Conservation (phyloP, 2,888 invertebrate genomes). For the Carterocephalus palaemon region DNA sequence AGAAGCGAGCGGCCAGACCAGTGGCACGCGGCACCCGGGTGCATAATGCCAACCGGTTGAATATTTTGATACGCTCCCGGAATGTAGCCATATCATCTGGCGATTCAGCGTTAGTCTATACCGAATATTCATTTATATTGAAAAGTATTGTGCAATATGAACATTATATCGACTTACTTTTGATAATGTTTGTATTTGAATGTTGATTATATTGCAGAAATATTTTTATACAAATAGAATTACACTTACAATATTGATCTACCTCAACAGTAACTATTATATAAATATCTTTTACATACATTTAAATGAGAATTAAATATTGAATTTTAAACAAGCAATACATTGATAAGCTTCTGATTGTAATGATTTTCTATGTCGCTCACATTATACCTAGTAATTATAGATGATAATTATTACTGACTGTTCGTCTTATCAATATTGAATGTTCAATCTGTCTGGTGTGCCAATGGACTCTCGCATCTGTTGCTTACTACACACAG, state of each 20-base stretch:
- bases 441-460: conserved; percentile 11
- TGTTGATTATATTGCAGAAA: conserved; percentile 76
- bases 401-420: conserved; percentile 18
- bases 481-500: conserved; percentile 7
- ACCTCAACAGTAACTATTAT: conserved; percentile 68
- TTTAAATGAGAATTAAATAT: conserved; percentile 7
- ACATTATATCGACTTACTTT: conserved; percentile 68
- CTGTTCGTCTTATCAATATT: conserved; percentile 22
- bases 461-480: background rate
- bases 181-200: conserved; percentile 76
- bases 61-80: conserved; percentile 38
- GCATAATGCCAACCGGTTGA: conserved; percentile 29
- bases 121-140: conserved; percentile 44
- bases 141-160: conserved; percentile 64
- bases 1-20: conserved; percentile 7
- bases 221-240: conserved; percentile 76
- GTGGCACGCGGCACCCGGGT: background rate
- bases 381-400: conserved; percentile 15
- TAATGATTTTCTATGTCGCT: conserved; percentile 13
- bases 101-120: conserved; percentile 40
- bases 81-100: conserved; percentile 46
- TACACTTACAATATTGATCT: conserved; percentile 66
- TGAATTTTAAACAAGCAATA: conserved; percentile 27
- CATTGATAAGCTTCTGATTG: conserved; percentile 19
- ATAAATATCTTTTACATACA: conserved; percentile 19